These are phyloP conservation scores for Hemicordylus capensis DNA, from an alignment of 2,113 vertebrate species.

Conservation along the genomic window DNA sequence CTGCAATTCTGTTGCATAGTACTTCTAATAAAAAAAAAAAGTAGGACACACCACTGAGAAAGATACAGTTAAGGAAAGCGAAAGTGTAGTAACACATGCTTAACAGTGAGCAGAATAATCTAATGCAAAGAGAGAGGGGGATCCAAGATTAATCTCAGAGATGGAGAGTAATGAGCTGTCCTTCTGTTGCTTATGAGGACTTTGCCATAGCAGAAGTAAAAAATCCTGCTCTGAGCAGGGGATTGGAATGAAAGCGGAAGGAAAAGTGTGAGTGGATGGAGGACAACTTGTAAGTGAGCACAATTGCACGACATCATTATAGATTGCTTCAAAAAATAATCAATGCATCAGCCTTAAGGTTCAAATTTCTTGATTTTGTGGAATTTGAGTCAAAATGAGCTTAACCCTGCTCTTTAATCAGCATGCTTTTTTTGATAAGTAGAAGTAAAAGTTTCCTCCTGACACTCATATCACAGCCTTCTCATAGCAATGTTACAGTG, in stretches of 20 bases:
- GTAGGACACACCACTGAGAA: neutral
- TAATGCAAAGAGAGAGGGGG: neutral
- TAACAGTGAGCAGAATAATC: neutral
- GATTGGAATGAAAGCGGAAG: neutral
- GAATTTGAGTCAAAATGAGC: too few relatives aligned
- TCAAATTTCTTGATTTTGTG: too few relatives aligned
- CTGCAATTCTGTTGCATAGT: neutral
- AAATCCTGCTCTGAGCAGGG: too few relatives aligned
- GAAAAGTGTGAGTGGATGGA: too few relatives aligned
- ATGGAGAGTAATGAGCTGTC: neutral
- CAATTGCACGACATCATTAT: too few relatives aligned
- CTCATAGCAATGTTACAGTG: neutral
- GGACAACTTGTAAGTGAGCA: neutral
- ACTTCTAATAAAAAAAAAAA: neutral
- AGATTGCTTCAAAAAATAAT: too few relatives aligned
- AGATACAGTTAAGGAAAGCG: neutral
- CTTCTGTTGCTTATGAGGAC: neutral
- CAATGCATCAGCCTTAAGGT: too few relatives aligned
- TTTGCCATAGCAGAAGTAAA: neutral
- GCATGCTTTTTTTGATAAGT: too few relatives aligned
- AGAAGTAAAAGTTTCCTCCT: neutral
- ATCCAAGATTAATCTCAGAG: neutral
- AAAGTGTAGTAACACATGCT: neutral
- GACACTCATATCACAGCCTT: neutral
- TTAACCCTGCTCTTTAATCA: too few relatives aligned